Base-by-base conservation (phyloP, 2,797 vertebrate species). In the Dallia pectoralis region DNA sequence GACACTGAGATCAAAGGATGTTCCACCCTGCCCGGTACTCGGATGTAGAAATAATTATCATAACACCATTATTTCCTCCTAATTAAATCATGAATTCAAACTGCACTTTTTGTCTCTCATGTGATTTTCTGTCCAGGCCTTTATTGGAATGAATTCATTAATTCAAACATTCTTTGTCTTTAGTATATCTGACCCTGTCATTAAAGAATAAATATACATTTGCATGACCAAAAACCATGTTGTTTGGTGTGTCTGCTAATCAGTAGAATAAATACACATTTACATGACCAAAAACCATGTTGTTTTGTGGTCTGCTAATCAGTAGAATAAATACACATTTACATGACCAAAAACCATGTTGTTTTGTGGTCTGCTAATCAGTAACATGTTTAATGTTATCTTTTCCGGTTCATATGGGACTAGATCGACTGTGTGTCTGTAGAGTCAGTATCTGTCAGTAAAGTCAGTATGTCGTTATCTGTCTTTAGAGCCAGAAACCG, bases 1-100 rank as follows among this genome's bases (percentile, higher is more conserved):
- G 36, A 30, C 5, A 76, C 71, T 87, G 78, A 81, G 76, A 85
- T 51, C 76, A 76, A 29, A 49, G 56, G 11, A 59, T 22, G 25
- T 25, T 22, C 61, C 3, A 14, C 30, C 33, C 33, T 66, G 53
- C 70, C 69, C 66, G 19, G 78, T 65, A 27, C 59, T 25, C 19
- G 33, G 22, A 59, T 59, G 4, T 59, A 59, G 69, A 75, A 75
- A 74, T n/a, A 8, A 65, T 78, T 76, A 72, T 36, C 77, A 77
- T 75, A 80, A 73, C 69, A 40, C 47, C n/a, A 73, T 44, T 59
- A 70, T 53, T 69, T 72, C 49, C 62, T 48, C 67, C 36, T 61
- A 15, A 1, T 79, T 73, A 22, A 74, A 81, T 67, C 40, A 25
- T 32, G 63, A 0, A 69, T 74, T 33, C 48, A 30, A 70, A 70